These are phyloP conservation scores for Xanthorhoe designata DNA, from an alignment of 2,888 invertebrate species.

Conservation along the genomic window DNA sequence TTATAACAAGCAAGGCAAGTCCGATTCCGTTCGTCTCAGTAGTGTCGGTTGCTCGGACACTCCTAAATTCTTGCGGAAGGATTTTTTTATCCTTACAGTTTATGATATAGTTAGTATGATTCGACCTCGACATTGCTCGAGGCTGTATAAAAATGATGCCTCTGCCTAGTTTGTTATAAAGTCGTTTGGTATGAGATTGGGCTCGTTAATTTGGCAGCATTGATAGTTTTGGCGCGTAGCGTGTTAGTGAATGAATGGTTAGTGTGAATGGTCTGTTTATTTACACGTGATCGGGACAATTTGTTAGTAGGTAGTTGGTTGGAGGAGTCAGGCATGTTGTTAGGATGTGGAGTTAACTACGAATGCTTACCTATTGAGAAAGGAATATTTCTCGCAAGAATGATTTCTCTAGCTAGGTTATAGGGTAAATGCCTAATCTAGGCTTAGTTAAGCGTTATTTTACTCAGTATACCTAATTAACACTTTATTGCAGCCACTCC, in stretches of 20 bases:
- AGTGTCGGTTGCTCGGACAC: constrained; percentile 67
- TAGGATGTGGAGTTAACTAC: constrained; percentile 7
- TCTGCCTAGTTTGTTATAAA: constrained; percentile 55
- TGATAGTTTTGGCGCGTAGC: constrained; percentile 62
- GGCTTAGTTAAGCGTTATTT: no score
- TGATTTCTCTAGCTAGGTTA: no score
- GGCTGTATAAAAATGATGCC: constrained; percentile 58
- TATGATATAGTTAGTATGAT: constrained; percentile 29
- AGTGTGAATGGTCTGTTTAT: constrained; percentile 60
- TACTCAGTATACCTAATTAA: no score
- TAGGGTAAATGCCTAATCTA: no score
- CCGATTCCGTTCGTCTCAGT: constrained; percentile 69
- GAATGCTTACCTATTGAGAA: background rate
- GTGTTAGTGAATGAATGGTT: constrained; percentile 58
- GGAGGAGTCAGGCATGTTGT: constrained; percentile 28
- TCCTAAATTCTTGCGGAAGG: constrained; percentile 84
- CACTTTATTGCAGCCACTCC: no score
- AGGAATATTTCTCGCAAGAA: no score
- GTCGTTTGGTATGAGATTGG: constrained; percentile 24
- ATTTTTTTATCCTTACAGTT: constrained; percentile 63
- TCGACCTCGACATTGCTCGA: constrained; percentile 63
- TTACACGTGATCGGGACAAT: constrained; percentile 46
- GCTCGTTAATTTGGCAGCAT: constrained; percentile 65
- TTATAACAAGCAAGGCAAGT: constrained; percentile 83
- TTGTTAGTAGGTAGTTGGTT: constrained; percentile 46